A percentile compares a stretch with the other conserved stretches of the same genome.
Evolutionary conservation across 1,140 invertebrate genomes (phyloP).

Genomic region (Nasonia longicornis): DNA sequence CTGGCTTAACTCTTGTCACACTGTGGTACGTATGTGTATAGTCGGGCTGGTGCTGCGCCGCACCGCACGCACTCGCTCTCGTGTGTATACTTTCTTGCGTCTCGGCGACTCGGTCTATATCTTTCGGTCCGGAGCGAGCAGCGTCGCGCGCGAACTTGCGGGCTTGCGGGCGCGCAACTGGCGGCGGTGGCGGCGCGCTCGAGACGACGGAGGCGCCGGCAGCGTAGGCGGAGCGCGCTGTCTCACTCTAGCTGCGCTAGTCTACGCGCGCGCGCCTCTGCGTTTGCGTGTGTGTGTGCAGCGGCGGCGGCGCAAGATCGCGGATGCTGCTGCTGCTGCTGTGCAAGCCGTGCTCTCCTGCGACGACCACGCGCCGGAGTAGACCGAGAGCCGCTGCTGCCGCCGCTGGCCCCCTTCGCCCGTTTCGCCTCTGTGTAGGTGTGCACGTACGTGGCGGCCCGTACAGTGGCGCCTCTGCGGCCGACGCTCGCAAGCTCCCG

Average conservation of each 20-base stretch:
- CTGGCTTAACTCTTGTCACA: background rate
- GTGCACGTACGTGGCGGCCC: constrained; percentile 49
- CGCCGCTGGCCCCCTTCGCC: background rate
- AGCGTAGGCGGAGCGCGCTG: constrained; percentile 66
- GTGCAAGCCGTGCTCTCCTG: constrained; percentile 50
- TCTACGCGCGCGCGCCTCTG: background rate
- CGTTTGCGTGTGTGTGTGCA: background rate
- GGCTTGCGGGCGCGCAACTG: constrained; percentile 69
- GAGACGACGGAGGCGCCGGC: constrained; percentile 53
- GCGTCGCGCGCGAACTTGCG: constrained; percentile 69
- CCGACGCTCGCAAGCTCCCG: constrained; percentile 57
- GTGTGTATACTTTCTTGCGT: background rate
- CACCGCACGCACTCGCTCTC: background rate
- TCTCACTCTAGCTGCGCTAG: background rate
- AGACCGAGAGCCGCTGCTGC: background rate
- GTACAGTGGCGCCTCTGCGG: constrained; percentile 65
- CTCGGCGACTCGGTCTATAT: background rate
- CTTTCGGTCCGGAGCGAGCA: constrained; percentile 40
- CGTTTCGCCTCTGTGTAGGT: background rate
- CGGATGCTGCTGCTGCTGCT: constrained; percentile 65
- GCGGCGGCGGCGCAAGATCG: constrained; percentile 53
- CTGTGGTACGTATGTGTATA: background rate
- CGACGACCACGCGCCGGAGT: constrained; percentile 28
- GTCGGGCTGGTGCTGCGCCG: background rate
- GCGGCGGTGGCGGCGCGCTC: constrained; percentile 55